Evolutionary conservation across 2,888 invertebrate species (phyloP), one percentile per base, ranked within the genome.

Genomic region (Nymphalis urticae): DNA sequence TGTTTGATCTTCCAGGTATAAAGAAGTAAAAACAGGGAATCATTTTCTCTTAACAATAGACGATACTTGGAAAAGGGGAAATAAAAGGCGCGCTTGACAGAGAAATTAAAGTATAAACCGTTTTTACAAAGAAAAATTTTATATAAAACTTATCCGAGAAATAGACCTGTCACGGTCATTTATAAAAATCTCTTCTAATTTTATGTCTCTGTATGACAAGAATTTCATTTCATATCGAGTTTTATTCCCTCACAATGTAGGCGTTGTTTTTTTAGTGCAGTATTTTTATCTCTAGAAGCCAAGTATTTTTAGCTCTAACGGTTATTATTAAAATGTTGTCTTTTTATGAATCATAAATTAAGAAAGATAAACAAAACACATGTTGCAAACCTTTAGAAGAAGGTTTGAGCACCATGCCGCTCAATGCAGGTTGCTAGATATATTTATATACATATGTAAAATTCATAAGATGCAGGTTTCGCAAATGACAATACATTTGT

Each of bases 101-200:
- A 75, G 69, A 73, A 82, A 80, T 81, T 79, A 78, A 80, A 82
- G 75, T 76, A 72, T 79, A 73, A 75, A 73, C 64, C 62, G 65
- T 66, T 67, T 70, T 60, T 56, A 72, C 74, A 76, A 66, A 66
- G 21, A 61, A 60, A 59, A 51, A 19, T 56, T 62, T 62, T 54
- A 54, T 62, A 48, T 54, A 48, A 66, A 61, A 66, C 47, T 21
- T 36, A 36, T 54, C 36, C 77, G 76, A 80, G 83, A 82, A 84
- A 84, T 78, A 81, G 79, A 79, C 79, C 79, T 76, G 82, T 83
- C 81, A 79, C 69, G 69, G 76, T 79, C 80, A 81, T 84, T 85
- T 81, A 81, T 78, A 82, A 81, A 83, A 84, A 80, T 77, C 79
- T 75, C 21, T 48, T 62, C 62, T 63, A 62, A 67, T 62, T 69